A percentile compares a stretch with the other conserved stretches of the same genome.
Evolutionary conservation across 53 echinoderm and acorn worm genomes (phyloP).

Genomic region (Mesocentrotus franciscanus): DNA sequence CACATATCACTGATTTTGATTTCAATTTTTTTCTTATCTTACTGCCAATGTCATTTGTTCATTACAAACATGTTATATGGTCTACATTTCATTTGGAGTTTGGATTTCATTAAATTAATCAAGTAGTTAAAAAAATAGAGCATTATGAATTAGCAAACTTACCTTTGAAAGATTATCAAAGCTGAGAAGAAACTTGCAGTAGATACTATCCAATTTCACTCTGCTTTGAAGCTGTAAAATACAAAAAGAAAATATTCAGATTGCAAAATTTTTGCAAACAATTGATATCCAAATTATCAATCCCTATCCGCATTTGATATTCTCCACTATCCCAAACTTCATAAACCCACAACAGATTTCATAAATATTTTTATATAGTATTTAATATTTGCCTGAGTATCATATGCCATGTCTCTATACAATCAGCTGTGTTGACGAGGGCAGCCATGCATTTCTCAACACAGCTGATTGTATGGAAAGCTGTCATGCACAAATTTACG

Average conservation of each 20-base stretch:
- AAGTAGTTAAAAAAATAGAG: too few relatives aligned
- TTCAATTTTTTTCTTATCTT: too few relatives aligned
- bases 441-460: too few relatives aligned
- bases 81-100: too few relatives aligned
- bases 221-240: conserved; percentile 83
- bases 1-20: too few relatives aligned
- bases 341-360: not conserved
- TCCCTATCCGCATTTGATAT: not conserved
- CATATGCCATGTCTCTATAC: too few relatives aligned
- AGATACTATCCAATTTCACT: conserved; percentile 87
- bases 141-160: not conserved
- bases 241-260: not conserved
- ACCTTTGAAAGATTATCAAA: conserved; percentile 91
- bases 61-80: too few relatives aligned
- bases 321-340: not conserved
- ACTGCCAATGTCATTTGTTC: too few relatives aligned
- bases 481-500: too few relatives aligned
- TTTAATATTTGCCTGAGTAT: not conserved
- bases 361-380: not conserved
- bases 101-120: too few relatives aligned
- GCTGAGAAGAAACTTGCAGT: conserved; percentile 91
- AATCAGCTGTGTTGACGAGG: too few relatives aligned
- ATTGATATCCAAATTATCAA: not conserved
- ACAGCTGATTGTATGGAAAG: too few relatives aligned
- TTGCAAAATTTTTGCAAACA: not conserved